Evolutionary conservation across 2,113 vertebrate species (phyloP), one percentile per base, ranked within the genome.

Genomic region (Geococcyx californianus): DNA sequence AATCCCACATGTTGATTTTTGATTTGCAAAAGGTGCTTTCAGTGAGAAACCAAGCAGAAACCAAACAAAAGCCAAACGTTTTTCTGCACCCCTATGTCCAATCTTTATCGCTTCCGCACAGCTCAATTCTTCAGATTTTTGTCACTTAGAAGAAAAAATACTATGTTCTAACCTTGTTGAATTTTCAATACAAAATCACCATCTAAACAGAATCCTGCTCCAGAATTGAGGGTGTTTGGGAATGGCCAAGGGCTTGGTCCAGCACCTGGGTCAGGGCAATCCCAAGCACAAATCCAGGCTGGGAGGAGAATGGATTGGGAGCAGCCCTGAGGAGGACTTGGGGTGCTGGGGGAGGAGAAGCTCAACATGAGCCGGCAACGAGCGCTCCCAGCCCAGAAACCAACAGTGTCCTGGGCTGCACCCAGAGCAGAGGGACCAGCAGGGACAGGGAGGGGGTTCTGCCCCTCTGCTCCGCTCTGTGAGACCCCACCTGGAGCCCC

Each of bases 131-230:
- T 89, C 56, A 51, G 58, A 38, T 52, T 85, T 75, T 34, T 34
- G 60, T 44, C 47, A 56, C 13, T 23, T 34, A 26, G 11, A 0
- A 7, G 31, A 49, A 29, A 13, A 16, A 16, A 2, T 0, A 4
- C 8, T 17, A 31, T 11, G 10, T 67, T 94, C 81, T 33, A 82
- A 82, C 25, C 17, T 19, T 56, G 26, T 1, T 68, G 24, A 68
- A 59, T 55, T 84, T 66, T 63, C 63, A 38, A 52, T 3, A 52
- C 33, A 36, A 87, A 72, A 82, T 79, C 60, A 6, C 49, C 26
- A 9, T 28, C 49, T 73, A 17, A 91, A n/a, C 13, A 45, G 36
- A 87, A 36, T 68, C 64, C 58, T 73, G 36, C 49, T 89, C 51
- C 76, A 58, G 67, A 95, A 45, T 1, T 16, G 76, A 36, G 38